These are phyloP conservation scores for Porites lobata DNA, from an alignment of 92 coral and sea anemone genomes.

Conservation along the genomic window DNA sequence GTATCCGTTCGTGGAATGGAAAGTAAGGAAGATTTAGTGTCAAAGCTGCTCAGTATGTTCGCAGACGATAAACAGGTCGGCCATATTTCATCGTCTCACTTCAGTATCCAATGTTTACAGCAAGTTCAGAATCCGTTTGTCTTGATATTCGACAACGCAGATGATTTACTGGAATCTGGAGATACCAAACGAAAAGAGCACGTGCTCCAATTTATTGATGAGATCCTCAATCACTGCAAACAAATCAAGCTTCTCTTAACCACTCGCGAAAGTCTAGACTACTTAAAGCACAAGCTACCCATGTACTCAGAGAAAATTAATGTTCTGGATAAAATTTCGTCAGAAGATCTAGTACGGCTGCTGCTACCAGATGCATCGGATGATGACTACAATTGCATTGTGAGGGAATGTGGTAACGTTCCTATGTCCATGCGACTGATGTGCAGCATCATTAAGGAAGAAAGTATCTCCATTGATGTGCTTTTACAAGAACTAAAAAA, in stretches of 20 bases:
- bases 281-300: background rate
- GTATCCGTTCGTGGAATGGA: background rate
- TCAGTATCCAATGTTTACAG: background rate
- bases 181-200: no score
- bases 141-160: background rate
- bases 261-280: background rate
- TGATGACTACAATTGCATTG: background rate
- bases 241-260: constrained; percentile 8
- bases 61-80: background rate
- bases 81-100: background rate
- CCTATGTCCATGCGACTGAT: background rate
- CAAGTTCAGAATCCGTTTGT: constrained; percentile 7
- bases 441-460: background rate
- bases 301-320: background rate
- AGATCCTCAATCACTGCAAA: background rate
- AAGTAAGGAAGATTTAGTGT: background rate
- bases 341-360: background rate
- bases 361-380: background rate
- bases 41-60: no score
- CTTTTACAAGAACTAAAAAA: background rate
- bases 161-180: no score
- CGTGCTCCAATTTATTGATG: no score
- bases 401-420: background rate
- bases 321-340: constrained; percentile 13
- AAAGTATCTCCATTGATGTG: background rate